Percentiles rank a stretch among this genome's conserved stretches.
These are phyloP conservation scores for Lontra canadensis DNA, from an alignment of 2,113 vertebrate species.

Conservation along the genomic window DNA sequence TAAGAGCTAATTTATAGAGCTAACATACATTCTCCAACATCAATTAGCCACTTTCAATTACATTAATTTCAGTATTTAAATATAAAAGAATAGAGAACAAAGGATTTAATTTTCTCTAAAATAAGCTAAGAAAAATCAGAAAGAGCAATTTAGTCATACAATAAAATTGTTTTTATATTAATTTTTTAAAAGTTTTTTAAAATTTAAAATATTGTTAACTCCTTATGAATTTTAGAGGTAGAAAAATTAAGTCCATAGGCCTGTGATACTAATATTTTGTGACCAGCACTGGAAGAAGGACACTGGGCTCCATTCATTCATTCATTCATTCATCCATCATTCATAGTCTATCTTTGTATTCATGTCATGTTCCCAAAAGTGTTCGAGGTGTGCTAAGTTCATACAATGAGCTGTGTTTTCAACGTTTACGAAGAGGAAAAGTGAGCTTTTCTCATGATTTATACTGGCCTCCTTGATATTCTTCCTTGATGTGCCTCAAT, in stretches of 20 bases:
- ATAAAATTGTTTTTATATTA: background rate
- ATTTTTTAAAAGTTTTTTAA: background rate
- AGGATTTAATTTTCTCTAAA: background rate
- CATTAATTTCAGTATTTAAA: slow-evolving; percentile 20
- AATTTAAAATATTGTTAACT: background rate
- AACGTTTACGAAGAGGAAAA: background rate
- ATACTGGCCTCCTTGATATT: background rate
- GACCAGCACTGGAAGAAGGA: background rate
- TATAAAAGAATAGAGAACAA: background rate
- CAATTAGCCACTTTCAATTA: background rate
- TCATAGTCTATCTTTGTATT: background rate
- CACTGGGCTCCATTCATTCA: background rate
- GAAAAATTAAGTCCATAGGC: background rate
- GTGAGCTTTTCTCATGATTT: background rate
- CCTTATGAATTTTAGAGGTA: background rate
- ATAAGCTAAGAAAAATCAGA: background rate
- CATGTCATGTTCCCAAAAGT: background rate
- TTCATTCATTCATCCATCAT: background rate
- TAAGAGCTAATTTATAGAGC: background rate
- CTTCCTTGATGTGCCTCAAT: background rate
- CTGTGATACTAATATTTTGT: background rate
- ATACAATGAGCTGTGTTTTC: background rate
- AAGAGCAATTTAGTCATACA: background rate
- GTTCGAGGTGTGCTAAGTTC: rapidly evolving
- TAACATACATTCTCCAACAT: background rate